These are phyloP conservation scores for Stenoptilia bipunctidactyla DNA, from an alignment of 2,888 invertebrate genomes.

Conservation along the genomic window DNA sequence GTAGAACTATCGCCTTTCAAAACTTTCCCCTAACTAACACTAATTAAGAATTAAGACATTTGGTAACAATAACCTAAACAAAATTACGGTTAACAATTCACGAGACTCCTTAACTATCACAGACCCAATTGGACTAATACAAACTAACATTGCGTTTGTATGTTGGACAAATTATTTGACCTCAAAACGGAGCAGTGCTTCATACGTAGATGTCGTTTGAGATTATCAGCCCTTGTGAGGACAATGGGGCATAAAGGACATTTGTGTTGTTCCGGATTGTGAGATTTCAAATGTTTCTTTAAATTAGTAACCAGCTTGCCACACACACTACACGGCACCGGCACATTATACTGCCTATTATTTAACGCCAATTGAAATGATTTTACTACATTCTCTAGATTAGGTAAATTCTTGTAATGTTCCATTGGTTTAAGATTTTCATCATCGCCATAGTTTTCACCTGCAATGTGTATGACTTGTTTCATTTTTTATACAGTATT, in stretches of 20 bases:
- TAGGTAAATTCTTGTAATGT: constrained; percentile 38
- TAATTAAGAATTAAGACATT: not conserved
- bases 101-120: not conserved
- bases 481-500: constrained; percentile 30
- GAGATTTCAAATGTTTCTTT: constrained; percentile 77
- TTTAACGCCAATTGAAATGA: constrained; percentile 41
- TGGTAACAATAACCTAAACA: not conserved
- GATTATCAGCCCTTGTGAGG: constrained; percentile 76
- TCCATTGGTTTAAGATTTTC: constrained; percentile 58
- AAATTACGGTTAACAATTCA: not conserved
- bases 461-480: constrained; percentile 50
- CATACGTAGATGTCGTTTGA: constrained; percentile 75
- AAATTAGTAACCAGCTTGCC: constrained; percentile 76
- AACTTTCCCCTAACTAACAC: not conserved
- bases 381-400: constrained; percentile 50
- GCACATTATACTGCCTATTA: constrained; percentile 35
- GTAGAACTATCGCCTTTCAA: not conserved
- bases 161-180: constrained; percentile 47
- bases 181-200: constrained; percentile 66
- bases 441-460: constrained; percentile 57
- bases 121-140: not conserved
- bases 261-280: constrained; percentile 73
- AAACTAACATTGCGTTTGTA: constrained; percentile 36
- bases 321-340: constrained; percentile 74
- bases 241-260: constrained; percentile 74